Base-by-base conservation (phyloP, 2,888 invertebrate species). In the Rhopalosiphum nymphaeae region DNA sequence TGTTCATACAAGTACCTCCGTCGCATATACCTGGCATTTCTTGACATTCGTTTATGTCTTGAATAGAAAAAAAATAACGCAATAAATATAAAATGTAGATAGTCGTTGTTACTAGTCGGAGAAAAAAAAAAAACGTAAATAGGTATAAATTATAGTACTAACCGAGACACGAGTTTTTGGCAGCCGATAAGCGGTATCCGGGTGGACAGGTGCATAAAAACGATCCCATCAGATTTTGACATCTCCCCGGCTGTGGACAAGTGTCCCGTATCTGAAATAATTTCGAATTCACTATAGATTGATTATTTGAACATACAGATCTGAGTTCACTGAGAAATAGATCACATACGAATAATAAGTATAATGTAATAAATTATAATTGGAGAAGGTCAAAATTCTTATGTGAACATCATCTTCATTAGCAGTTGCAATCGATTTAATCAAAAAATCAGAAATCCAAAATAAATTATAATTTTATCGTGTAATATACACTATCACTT, bases 41-140 rank as follows among this genome's bases (percentile, higher is more conserved):
- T 53, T 96, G 96, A 95, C 98, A 98, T 96, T 98, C 98, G 96
- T 98, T 97, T 42, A 98, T 97, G 96, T 98, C 98, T 97, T 96
- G 96, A 95, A 97, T 67, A 97, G 44, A 91, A 90, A 53, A 11
- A 53, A 26, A 84, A 93, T 44, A 26, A 36, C 36, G 26, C 36
- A 78, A 10, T 78, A n/a, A 36, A 78, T 78, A 61, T 78, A 61
- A 44, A 25, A 16, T 92, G 5, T 16, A 78, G 9, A 13, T 49
- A 49, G 13, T 16, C 16, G 26, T 44, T 44, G 16, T 42, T 53
- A 88, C 1, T 9, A 2, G 13, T 61, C 29, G 5, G 49, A 13
- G 9, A 9, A 49, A 88, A 26, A 46, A 25, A 26, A 93, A 57
- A 92, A 67, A 57, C n/a, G 29, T 86, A 57, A 13, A n/a, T 26